Conservation (phyloP, 2,797 vertebrate species). For the Eulemur coronatus region DNA sequence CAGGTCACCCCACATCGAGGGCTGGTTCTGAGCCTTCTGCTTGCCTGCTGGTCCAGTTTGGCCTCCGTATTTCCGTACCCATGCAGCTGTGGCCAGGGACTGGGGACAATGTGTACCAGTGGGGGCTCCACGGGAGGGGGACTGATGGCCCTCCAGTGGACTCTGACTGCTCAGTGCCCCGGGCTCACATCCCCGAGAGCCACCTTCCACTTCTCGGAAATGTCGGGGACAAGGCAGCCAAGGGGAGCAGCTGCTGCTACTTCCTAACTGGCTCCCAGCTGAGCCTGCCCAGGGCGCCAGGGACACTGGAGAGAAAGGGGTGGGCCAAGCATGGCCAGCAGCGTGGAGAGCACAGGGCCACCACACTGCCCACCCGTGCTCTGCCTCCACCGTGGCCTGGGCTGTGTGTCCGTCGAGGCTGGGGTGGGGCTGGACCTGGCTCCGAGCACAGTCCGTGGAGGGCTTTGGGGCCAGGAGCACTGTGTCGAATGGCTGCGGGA, state of each 20-base stretch:
- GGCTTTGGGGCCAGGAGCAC: not conserved
- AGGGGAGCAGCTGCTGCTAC: not conserved
- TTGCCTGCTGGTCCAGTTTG: constrained; percentile 64
- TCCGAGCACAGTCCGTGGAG: rapidly evolving
- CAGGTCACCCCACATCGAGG: not conserved
- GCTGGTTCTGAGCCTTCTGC: not conserved
- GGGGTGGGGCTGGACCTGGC: rapidly evolving
- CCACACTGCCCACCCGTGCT: no score
- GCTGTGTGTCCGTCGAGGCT: rapidly evolving
- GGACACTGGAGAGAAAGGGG: rapidly evolving
- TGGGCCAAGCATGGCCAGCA: no score
- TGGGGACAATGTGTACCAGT: not conserved
- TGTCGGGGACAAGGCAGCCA: not conserved
- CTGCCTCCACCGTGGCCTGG: not conserved
- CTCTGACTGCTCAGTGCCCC: rapidly evolving
- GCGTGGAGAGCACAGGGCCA: not conserved
- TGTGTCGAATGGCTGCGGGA: rapidly evolving
- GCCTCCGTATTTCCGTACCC: constrained; percentile 54
- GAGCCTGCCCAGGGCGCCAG: rapidly evolving
- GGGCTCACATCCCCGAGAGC: rapidly evolving
- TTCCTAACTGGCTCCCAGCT: not conserved
- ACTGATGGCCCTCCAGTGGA: not conserved
- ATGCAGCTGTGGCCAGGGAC: constrained; percentile 41
- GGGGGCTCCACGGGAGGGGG: rapidly evolving
- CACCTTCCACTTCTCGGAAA: not conserved